Evolutionary conservation across 1,140 invertebrate species (phyloP).

Genomic region (Drosophila ogumai): DNA sequence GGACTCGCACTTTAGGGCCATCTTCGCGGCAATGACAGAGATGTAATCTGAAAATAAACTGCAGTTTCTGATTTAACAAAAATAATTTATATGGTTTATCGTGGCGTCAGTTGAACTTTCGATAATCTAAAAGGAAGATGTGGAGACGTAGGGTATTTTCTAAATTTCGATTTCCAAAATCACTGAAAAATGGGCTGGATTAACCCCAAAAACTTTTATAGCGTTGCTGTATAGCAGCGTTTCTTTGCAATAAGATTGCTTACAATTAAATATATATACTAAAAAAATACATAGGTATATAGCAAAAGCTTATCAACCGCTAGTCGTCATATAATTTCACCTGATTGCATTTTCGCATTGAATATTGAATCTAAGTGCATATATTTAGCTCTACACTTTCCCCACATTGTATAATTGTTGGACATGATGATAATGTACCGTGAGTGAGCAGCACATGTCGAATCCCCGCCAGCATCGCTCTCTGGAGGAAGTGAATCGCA

Average conservation of each 20-base stretch:
- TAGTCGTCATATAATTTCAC: background rate
- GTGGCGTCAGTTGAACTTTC: background rate
- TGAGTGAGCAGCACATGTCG: slow-evolving; percentile 55
- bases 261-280: background rate
- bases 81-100: slow-evolving; percentile 24
- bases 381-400: slow-evolving; percentile 10
- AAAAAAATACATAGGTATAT: background rate
- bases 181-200: background rate
- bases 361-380: slow-evolving; percentile 4
- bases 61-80: slow-evolving; percentile 27
- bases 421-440: slow-evolving; percentile 29
- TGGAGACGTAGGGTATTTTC: background rate
- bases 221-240: too few relatives aligned
- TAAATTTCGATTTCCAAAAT: background rate
- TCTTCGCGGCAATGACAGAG: slow-evolving; percentile 25
- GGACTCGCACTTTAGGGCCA: slow-evolving; percentile 31
- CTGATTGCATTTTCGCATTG: slow-evolving; percentile 22
- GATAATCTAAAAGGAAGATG: background rate
- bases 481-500: slow-evolving; percentile 64
- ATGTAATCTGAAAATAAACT: slow-evolving; percentile 44
- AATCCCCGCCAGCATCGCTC: slow-evolving; percentile 50
- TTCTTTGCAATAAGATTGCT: background rate
- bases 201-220: background rate
- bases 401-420: slow-evolving; percentile 68
- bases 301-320: background rate